These are phyloP conservation scores for Scylla paramamosain DNA, from an alignment of 1,140 invertebrate genomes.

Conservation along the genomic window DNA sequence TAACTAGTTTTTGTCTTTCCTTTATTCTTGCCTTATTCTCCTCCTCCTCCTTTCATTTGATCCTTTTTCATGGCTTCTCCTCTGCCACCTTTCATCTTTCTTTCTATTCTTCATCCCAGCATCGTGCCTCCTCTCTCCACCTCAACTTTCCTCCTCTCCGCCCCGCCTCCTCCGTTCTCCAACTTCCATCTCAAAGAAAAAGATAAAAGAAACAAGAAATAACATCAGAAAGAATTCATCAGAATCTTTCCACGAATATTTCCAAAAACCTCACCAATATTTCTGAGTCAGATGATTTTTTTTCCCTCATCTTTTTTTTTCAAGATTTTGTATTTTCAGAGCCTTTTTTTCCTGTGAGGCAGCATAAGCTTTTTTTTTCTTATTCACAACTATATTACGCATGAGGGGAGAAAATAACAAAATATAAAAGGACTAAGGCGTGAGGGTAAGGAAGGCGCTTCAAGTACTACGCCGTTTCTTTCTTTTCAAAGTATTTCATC, in stretches of 20 bases:
- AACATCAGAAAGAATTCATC: conserved; percentile 23
- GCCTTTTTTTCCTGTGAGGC: no score
- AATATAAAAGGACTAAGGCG: not conserved
- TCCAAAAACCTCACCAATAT: conserved; percentile 22
- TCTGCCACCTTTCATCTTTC: not conserved
- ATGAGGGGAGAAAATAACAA: no score
- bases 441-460: not conserved
- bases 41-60: not conserved
- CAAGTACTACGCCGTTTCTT: no score
- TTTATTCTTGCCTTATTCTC: not conserved
- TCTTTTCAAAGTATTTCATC: not conserved
- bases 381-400: no score
- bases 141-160: not conserved
- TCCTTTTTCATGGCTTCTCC: not conserved
- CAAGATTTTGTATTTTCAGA: not conserved
- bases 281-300: not conserved
- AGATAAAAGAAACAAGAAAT: conserved; percentile 17
- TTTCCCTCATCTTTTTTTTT: not conserved
- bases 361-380: not conserved
- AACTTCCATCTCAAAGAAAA: conserved; percentile 23
- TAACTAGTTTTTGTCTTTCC: no score
- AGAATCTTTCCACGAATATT: not conserved
- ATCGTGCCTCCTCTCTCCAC: not conserved
- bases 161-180: not conserved
- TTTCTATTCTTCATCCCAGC: not conserved